These are phyloP conservation scores for Spilogale gracilis DNA, from an alignment of 2,113 vertebrate genomes.

Conservation along the genomic window DNA sequence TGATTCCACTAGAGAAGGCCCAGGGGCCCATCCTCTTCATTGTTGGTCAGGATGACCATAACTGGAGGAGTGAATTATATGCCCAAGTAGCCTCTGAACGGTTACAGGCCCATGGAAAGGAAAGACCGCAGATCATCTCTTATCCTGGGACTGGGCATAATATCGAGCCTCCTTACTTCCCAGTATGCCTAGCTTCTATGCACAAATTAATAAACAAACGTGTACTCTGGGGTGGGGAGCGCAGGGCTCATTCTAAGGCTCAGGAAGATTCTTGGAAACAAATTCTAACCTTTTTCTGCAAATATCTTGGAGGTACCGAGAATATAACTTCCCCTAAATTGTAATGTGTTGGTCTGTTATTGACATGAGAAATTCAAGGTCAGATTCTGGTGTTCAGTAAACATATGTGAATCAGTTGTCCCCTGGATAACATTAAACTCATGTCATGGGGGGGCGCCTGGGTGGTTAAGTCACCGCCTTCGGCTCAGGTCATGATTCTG, in stretches of 20 bases:
- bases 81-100: constrained; percentile 87
- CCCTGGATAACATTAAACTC: not conserved
- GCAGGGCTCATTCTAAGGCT: constrained; percentile 90
- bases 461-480: no score
- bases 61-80: constrained; percentile 93
- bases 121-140: constrained; percentile 88
- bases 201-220: constrained; percentile 84
- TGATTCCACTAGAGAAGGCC: constrained; percentile 93
- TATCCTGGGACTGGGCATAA: constrained; percentile 95
- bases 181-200: constrained; percentile 88
- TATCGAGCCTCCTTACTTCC: constrained; percentile 93
- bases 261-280: constrained; percentile 92
- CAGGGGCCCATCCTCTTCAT: constrained; percentile 92
- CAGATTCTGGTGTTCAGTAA: not conserved
- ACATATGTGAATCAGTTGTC: not conserved
- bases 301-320: constrained; percentile 84
- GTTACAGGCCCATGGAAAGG: constrained; percentile 89
- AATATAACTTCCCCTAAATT: constrained; percentile 67
- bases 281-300: constrained; percentile 90
- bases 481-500: no score
- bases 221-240: constrained; percentile 92
- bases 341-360: constrained; percentile 57
- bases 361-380: constrained; percentile 20
- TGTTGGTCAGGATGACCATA: constrained; percentile 92
- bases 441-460: not conserved